Evolutionary conservation across 2,797 vertebrate species (phyloP).

Genomic region (Syngnathus acus): DNA sequence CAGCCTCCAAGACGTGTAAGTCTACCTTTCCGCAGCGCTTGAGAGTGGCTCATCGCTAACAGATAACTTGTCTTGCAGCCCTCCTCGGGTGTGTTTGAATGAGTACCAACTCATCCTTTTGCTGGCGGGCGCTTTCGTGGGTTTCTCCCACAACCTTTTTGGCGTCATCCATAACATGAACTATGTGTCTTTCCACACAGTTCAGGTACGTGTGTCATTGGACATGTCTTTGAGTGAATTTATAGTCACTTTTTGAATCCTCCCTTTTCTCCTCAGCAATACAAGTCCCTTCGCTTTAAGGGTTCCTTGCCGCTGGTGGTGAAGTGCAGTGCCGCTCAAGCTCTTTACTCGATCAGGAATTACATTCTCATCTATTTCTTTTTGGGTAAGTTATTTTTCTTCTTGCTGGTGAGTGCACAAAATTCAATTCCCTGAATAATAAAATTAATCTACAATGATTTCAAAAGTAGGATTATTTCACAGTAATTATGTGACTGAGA

Average conservation of each 20-base stretch:
- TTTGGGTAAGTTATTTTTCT: constrained; percentile 75
- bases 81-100: constrained; percentile 76
- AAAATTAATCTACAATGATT: not conserved
- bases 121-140: constrained; percentile 86
- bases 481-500: too few species aligned
- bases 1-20: constrained; percentile 70
- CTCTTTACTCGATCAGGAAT: constrained; percentile 83
- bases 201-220: constrained; percentile 76
- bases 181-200: constrained; percentile 84
- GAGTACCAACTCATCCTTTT: constrained; percentile 85
- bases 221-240: not conserved
- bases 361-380: constrained; percentile 82
- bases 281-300: constrained; percentile 90
- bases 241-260: constrained; percentile 1
- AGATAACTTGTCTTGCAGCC: constrained; percentile 12
- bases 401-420: not conserved
- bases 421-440: not conserved
- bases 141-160: constrained; percentile 83
- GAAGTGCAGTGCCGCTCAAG: constrained; percentile 82
- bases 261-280: constrained; percentile 71
- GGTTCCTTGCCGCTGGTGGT: constrained; percentile 76
- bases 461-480: not conserved
- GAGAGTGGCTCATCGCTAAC: not conserved
- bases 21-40: not conserved
- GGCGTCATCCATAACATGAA: constrained; percentile 89